Conservation (phyloP, 2,113 vertebrate species). For the Balaenoptera acutorostrata region DNA sequence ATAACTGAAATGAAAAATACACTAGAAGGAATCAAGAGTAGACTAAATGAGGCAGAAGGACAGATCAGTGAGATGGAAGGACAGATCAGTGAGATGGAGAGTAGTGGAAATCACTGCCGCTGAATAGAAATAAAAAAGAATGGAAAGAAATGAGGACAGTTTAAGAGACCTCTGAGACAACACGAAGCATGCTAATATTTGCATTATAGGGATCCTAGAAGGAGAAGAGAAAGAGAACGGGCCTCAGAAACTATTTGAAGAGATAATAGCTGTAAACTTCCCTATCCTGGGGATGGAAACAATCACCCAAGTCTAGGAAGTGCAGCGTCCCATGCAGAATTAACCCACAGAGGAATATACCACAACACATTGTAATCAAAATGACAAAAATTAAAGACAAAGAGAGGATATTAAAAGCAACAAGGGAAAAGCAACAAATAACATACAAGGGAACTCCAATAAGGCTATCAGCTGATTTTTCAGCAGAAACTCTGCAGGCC, state of each 20-base stretch:
- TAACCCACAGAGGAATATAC: not conserved
- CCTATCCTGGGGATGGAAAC: not conserved
- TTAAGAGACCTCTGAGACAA: not conserved
- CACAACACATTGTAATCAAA: not conserved
- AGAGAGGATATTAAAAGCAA: not conserved
- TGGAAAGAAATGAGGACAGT: not conserved
- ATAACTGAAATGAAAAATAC: not conserved
- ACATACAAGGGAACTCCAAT: not conserved
- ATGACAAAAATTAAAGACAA: not conserved
- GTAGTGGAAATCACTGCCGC: not conserved
- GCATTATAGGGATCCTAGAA: not conserved
- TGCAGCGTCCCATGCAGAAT: not conserved
- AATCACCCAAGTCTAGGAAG: not conserved
- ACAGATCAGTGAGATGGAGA: not conserved
- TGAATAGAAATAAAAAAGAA: not conserved
- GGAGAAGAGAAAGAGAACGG: not conserved
- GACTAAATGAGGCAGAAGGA: not conserved
- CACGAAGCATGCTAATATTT: not conserved
- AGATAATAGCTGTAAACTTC: not conserved
- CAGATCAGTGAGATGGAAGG: not conserved
- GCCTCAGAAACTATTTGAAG: not conserved
- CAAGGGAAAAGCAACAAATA: not conserved
- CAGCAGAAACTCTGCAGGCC: not conserved
- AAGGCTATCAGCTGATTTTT: not conserved
- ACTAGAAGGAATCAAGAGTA: not conserved